phyloP scores from a whole-genome alignment of 2,888 invertebrate species.

The Falcaria lacertinaria region DNA sequence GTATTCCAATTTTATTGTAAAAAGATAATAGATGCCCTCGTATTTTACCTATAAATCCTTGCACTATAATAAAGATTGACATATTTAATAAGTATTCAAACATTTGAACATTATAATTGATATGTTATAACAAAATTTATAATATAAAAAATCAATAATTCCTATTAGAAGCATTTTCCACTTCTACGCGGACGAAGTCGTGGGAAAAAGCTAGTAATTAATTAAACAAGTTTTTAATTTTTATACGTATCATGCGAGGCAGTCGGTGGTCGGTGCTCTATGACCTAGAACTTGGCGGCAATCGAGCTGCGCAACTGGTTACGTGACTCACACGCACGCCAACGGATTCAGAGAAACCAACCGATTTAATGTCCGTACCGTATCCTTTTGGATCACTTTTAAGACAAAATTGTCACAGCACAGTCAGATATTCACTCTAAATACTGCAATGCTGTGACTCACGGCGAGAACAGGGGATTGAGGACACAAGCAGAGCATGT shows the following conservation, averaged over 20 bases:
- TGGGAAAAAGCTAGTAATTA: no score
- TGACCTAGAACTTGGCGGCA: conserved; percentile 69
- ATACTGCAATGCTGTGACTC: conserved; percentile 23
- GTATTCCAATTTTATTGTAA: no score
- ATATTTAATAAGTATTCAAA: no score
- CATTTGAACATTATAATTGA: no score
- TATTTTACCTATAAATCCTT: no score
- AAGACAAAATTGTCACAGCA: conserved; percentile 16
- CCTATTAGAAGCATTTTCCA: no score
- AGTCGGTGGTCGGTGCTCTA: conserved; percentile 42
- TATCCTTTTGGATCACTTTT: conserved; percentile 47
- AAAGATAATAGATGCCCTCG: no score
- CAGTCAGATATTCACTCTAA: conserved; percentile 6
- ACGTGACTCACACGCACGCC: conserved; percentile 33
- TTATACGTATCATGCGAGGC: conserved; percentile 3
- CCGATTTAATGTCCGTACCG: conserved; percentile 42
- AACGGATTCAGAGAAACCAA: conserved; percentile 52
- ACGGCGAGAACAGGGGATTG: conserved; percentile 2
- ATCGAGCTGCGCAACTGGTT: conserved; percentile 36
- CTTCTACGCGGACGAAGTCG: no score
- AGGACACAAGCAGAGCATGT: neutral
- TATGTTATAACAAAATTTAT: no score
- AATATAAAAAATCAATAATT: no score
- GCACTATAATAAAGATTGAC: no score
- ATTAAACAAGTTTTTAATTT: no score